Evolutionary conservation across 1,140 invertebrate genomes (phyloP), one percentile per base, ranked within the genome.

Genomic region (Nasonia giraulti): DNA sequence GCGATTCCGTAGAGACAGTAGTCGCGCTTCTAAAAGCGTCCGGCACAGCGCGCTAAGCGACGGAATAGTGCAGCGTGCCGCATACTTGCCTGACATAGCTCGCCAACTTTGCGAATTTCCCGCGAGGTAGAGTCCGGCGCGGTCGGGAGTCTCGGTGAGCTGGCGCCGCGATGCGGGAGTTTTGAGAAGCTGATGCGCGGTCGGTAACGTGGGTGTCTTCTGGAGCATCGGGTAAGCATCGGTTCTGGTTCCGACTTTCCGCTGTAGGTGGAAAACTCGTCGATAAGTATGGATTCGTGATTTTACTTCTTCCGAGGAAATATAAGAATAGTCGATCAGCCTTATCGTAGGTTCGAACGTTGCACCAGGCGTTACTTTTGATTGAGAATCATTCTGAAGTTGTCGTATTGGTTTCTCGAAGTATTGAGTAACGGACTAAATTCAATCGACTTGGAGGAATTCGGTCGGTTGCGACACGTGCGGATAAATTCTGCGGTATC

Each of bases 51-150:
- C 55, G 55, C 55, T 62, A 62, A 62, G 55, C 55, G 55, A 68
- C 17, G 27, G 23, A 71, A 44, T 73, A 62, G 31, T 44, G 77
- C 75, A 69, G 78, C 77, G 69, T 84, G 62, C 33, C 40, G 62
- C 62, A 73, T 62, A 66, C 71, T 44, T 37, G 11, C 10, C 31
- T 14, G 27, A 31, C 82, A 68, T 84, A 20, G 14, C 33, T 6
- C 37, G n/a, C 7, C 0, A 14, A 2, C 44, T 80, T 80, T 27
- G 83, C 44, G 50, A 55, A 62, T 80, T 80, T 10, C 23, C 77
- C 77, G 68, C 37, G 8, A 84, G 83, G 20, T 69, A 69, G 40
- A n/a, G 76, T 17, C 50, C 7, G 20, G 1, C 1, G 1, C 1
- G 23, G 2, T 8, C 47, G 55, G 1, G 3, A 73, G 10, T 31